These are phyloP conservation scores for Reticulitermes lucifugus DNA, from an alignment of 2,888 invertebrate genomes.

Conservation along the genomic window DNA sequence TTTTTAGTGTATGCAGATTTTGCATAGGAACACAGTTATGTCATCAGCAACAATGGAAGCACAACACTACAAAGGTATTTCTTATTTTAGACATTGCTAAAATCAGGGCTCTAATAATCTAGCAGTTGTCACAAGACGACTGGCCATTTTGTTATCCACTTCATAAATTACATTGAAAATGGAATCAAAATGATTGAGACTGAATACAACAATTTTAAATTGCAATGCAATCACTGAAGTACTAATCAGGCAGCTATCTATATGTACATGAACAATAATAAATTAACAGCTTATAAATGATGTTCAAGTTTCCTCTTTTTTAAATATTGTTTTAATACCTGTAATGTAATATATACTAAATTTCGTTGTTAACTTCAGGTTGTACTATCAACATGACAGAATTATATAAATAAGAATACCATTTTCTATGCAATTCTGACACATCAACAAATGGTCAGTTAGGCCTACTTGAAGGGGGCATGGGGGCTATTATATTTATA, in stretches of 20 bases:
- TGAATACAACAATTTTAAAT: too few relatives aligned
- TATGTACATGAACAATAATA: not conserved
- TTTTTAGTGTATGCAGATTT: too few relatives aligned
- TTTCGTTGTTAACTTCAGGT: constrained; percentile 4
- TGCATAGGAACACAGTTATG: not conserved
- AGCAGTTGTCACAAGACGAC: not conserved
- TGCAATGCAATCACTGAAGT: too few relatives aligned
- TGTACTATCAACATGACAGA: constrained; percentile 1
- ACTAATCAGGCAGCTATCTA: too few relatives aligned
- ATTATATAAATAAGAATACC: constrained; percentile 19
- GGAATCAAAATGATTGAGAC: too few relatives aligned
- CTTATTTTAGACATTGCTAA: not conserved
- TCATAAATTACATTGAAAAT: not conserved
- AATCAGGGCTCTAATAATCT: not conserved
- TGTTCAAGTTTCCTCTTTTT: not conserved
- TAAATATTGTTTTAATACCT: not conserved
- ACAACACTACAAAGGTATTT: not conserved
- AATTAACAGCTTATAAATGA: not conserved
- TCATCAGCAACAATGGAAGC: constrained; percentile 6
- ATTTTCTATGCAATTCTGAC: not conserved
- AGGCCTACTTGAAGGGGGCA: not conserved
- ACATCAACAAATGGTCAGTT: not conserved
- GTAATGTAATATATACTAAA: not conserved
- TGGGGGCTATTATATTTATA: not conserved
- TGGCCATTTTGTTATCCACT: not conserved